A percentile compares a stretch with the other conserved stretches of the same genome.
These are phyloP conservation scores for Neelides sp. DNA, from an alignment of 1,140 invertebrate genomes.

Conservation along the genomic window DNA sequence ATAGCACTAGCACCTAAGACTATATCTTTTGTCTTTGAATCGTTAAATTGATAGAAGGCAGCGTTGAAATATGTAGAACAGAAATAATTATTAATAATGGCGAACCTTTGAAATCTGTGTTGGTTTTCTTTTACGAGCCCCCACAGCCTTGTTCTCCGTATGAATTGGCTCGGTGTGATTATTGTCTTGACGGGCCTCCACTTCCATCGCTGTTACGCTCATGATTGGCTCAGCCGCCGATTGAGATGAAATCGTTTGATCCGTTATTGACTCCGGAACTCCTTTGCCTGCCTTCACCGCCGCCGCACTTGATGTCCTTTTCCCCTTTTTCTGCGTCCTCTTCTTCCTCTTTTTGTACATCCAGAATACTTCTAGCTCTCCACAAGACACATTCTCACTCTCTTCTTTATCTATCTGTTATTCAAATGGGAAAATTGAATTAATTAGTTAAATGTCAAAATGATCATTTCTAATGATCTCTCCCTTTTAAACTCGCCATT, in stretches of 20 bases:
- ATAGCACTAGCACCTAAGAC: background rate
- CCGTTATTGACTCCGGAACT: too few relatives aligned
- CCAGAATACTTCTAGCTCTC: too few relatives aligned
- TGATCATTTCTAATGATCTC: too few relatives aligned
- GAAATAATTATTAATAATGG: background rate
- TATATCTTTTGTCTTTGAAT: background rate
- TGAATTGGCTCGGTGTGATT: constrained; percentile 3
- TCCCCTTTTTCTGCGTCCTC: too few relatives aligned
- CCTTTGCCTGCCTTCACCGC: too few relatives aligned
- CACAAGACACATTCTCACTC: too few relatives aligned
- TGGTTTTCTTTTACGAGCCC: constrained; percentile 28
- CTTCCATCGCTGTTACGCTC: constrained; percentile 26
- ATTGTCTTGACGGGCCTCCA: constrained; percentile 13
- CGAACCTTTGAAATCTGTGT: constrained; percentile 27
- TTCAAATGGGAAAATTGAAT: too few relatives aligned
- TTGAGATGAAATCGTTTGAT: background rate
- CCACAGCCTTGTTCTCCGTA: constrained; percentile 21
- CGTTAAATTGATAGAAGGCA: background rate
- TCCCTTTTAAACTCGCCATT: too few relatives aligned
- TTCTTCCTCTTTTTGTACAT: too few relatives aligned
- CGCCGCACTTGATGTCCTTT: too few relatives aligned
- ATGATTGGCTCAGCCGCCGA: constrained; percentile 3
- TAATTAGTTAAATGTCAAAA: too few relatives aligned
- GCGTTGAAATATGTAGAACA: background rate
- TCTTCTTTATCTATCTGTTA: too few relatives aligned